These are phyloP conservation scores for Spilogale gracilis DNA, from an alignment of 2,113 vertebrate species.

Conservation along the genomic window DNA sequence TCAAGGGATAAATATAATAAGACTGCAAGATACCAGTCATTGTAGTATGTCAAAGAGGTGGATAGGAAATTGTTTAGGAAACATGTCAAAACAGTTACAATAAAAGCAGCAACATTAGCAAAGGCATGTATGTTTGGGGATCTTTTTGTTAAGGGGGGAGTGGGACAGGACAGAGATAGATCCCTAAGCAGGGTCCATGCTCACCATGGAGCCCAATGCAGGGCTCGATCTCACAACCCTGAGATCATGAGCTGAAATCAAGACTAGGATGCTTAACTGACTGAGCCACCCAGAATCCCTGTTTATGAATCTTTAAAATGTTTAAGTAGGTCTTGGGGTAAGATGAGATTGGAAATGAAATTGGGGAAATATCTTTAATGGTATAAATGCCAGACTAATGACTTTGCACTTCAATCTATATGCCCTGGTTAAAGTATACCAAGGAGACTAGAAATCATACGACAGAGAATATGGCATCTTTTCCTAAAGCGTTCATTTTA, in stretches of 20 bases:
- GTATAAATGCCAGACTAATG: background rate
- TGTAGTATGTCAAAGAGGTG: background rate
- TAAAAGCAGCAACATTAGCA: background rate
- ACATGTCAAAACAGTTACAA: background rate
- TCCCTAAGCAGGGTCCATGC: background rate
- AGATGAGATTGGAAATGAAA: background rate
- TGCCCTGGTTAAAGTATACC: background rate
- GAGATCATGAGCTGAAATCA: background rate
- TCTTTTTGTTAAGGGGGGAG: background rate
- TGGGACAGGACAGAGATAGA: background rate
- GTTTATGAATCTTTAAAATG: background rate
- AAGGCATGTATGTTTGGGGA: background rate
- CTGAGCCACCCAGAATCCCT: background rate
- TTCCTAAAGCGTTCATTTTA: background rate
- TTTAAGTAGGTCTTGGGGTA: background rate
- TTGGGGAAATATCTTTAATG: background rate
- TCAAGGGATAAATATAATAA: background rate
- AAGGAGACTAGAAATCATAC: background rate
- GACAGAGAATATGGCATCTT: background rate
- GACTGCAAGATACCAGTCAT: background rate
- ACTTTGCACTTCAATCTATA: background rate
- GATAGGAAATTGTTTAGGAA: background rate
- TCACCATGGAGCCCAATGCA: background rate
- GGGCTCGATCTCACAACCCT: background rate
- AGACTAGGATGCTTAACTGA: background rate